These are phyloP conservation scores for Agrypnia vestita DNA, from an alignment of 1,140 invertebrate genomes.

Conservation along the genomic window DNA sequence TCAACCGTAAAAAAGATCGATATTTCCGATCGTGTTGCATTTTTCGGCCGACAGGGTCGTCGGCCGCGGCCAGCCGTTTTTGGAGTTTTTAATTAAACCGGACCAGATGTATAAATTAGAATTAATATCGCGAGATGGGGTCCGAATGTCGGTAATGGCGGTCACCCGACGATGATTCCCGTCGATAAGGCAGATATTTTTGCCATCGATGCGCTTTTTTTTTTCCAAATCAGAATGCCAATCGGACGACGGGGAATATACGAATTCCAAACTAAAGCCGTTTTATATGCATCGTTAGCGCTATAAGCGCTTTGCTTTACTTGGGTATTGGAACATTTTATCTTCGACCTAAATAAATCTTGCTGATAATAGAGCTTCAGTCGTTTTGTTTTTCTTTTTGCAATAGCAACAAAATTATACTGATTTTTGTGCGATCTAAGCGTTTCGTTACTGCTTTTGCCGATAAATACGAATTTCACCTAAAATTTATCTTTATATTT, in stretches of 20 bases:
- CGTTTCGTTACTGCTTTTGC: no score
- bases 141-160: slow-evolving; percentile 26
- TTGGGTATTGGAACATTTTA: no score
- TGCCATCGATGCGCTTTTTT: slow-evolving; percentile 6
- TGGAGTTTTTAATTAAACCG: slow-evolving; percentile 50
- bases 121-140: slow-evolving; percentile 34
- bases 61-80: slow-evolving; percentile 24
- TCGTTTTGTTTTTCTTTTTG: no score
- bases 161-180: not conserved
- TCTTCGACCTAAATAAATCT: no score
- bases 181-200: slow-evolving; percentile 12
- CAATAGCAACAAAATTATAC: no score
- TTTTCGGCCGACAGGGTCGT: slow-evolving; percentile 24
- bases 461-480: no score
- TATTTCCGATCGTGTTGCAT: slow-evolving; percentile 30
- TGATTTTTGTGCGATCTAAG: no score
- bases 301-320: no score
- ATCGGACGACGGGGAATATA: not conserved
- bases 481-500: no score
- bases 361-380: no score
- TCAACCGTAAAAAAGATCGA: slow-evolving; percentile 14
- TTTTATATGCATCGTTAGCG: no score
- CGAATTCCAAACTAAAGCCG: no score
- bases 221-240: not conserved
- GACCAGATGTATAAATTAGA: slow-evolving; percentile 51